phyloP scores from a whole-genome alignment of 1,140 invertebrate genomes.

The Diplogasteroides magnus region DNA sequence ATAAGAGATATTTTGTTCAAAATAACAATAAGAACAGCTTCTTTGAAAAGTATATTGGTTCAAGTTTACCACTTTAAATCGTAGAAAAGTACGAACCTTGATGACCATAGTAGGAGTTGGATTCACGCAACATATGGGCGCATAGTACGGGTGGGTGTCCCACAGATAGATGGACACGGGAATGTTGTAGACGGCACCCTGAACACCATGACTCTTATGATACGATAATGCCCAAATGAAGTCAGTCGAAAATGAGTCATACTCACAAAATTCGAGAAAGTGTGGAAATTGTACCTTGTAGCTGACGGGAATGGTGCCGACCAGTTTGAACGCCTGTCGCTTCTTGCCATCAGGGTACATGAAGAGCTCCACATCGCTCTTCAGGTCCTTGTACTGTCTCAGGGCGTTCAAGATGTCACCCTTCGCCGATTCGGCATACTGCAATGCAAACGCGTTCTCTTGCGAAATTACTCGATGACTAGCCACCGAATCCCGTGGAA shows the following conservation, averaged over 20 bases:
- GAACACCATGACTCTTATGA: constrained; percentile 33
- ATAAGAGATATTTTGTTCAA: neutral
- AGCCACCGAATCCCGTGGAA: too few relatives aligned
- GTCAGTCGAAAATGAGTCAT: neutral
- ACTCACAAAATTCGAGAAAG: neutral
- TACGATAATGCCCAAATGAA: neutral
- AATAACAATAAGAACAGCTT: too few relatives aligned
- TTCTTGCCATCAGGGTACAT: constrained; percentile 38
- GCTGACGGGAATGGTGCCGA: constrained; percentile 43
- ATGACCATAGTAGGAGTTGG: constrained; percentile 92
- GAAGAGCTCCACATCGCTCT: constrained; percentile 65
- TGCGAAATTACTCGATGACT: too few relatives aligned
- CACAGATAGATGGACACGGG: constrained; percentile 91
- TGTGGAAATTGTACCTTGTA: too few relatives aligned
- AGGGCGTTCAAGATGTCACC: constrained; percentile 70
- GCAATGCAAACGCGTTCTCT: too few relatives aligned
- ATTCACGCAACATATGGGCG: constrained; percentile 94
- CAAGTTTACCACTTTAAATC: too few relatives aligned
- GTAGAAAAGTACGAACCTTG: constrained; percentile 61
- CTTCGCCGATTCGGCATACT: constrained; percentile 70
- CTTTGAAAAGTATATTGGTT: too few relatives aligned
- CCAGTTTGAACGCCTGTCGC: constrained; percentile 32
- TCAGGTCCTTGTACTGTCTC: constrained; percentile 69
- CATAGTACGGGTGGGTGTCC: constrained; percentile 91
- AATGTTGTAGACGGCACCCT: constrained; percentile 83